phyloP scores from a whole-genome alignment of 1,140 invertebrate species.

The Anastatus disparis region DNA sequence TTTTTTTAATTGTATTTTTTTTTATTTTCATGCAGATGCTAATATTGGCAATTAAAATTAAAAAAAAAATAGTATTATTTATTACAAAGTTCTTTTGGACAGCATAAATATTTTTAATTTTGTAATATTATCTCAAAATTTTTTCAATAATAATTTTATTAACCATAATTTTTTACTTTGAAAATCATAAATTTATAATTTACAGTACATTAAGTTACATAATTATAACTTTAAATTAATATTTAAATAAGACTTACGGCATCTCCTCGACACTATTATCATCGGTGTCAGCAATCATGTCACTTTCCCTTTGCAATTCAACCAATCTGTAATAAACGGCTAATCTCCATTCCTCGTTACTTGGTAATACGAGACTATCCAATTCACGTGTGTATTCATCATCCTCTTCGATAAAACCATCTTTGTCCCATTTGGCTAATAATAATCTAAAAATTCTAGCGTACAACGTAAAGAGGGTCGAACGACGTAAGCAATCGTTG shows the following conservation, averaged over 20 bases:
- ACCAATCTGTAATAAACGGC: conserved; percentile 80
- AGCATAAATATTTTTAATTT: no score
- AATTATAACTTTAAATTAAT: no score
- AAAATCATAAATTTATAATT: no score
- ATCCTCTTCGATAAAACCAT: conserved; percentile 26
- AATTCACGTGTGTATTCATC: conserved; percentile 44
- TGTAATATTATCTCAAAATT: no score
- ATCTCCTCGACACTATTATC: not conserved
- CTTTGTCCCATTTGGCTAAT: conserved; percentile 47
- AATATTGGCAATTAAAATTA: no score
- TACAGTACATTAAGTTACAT: no score
- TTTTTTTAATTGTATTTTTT: no score
- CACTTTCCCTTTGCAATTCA: conserved; percentile 72
- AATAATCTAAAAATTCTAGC: conserved; percentile 55
- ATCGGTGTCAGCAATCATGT: conserved; percentile 9
- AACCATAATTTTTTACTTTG: no score
- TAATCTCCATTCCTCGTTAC: conserved; percentile 77
- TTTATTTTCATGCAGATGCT: no score
- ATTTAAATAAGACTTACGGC: conserved; percentile 1
- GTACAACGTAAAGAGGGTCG: conserved; percentile 53
- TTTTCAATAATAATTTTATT: no score
- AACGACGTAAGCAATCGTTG: conserved; percentile 19
- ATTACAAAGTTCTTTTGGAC: no score
- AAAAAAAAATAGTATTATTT: no score
- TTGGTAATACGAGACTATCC: conserved; percentile 71